These are phyloP conservation scores for Schizopygopsis malacanthus DNA, from an alignment of 2,797 vertebrate genomes.

Conservation along the genomic window DNA sequence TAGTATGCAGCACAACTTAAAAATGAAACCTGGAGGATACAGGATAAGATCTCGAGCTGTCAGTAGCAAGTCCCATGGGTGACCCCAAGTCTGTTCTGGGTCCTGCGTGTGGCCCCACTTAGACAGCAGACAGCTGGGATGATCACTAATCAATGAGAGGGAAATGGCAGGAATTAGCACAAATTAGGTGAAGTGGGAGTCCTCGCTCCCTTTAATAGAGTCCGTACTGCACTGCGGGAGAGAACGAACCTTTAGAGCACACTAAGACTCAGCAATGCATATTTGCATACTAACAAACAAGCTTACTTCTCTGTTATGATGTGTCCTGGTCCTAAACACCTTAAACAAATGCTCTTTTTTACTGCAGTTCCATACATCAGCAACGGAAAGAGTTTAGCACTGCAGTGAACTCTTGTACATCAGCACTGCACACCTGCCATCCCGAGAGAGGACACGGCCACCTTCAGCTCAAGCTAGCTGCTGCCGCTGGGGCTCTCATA, in stretches of 20 bases:
- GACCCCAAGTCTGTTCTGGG: conserved; percentile 67
- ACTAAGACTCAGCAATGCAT: conserved; percentile 48
- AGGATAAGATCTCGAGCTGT: conserved; percentile 31
- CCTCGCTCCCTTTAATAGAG: conserved; percentile 71
- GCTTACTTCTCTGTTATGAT: not conserved
- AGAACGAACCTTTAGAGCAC: conserved; percentile 64
- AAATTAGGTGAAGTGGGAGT: conserved; percentile 78
- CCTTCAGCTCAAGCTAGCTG: conserved; percentile 29
- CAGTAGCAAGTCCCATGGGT: conserved; percentile 30
- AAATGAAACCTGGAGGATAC: conserved; percentile 31
- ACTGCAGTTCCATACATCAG: conserved; percentile 11
- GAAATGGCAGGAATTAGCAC: conserved; percentile 81
- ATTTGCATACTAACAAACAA: conserved; percentile 12
- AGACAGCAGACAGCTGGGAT: conserved; percentile 70
- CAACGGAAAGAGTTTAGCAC: conserved; percentile 23
- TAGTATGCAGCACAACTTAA: conserved; percentile 16
- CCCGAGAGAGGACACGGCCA: conserved; percentile 66
- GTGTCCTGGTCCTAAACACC: not conserved
- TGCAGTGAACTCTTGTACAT: conserved; percentile 59
- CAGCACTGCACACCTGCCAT: conserved; percentile 60
- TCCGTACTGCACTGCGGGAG: conserved; percentile 71
- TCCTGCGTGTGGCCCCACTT: conserved; percentile 68
- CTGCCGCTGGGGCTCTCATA: conserved; percentile 1
- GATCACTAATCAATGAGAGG: conserved; percentile 82
- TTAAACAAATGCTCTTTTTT: not conserved